Percentiles rank a stretch among this genome's conserved stretches.
Conservation (phyloP, 1,140 invertebrate species). For the Eumeta japonica region DNA sequence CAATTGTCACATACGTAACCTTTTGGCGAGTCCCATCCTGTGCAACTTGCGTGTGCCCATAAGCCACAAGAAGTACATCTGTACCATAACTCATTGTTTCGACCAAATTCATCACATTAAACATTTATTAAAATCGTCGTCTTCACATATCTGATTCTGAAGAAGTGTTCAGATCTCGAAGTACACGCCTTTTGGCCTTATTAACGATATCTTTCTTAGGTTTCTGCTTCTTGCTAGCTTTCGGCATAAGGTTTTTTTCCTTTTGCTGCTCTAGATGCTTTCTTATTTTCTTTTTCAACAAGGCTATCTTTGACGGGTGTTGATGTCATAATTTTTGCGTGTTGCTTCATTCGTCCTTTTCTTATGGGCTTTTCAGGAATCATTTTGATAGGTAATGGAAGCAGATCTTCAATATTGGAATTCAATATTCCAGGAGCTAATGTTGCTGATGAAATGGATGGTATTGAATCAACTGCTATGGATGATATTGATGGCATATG, state of each 20-base stretch:
- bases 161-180: not conserved
- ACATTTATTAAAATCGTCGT: not conserved
- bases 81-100: constrained; percentile 25
- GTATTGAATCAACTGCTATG: not conserved
- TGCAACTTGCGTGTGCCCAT: constrained; percentile 20
- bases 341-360: constrained; percentile 21
- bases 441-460: constrained; percentile 9
- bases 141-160: not conserved
- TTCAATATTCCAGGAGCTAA: constrained; percentile 7
- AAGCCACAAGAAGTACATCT: constrained; percentile 17
- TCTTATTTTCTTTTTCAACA: constrained; percentile 3
- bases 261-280: too few species aligned
- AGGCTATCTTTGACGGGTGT: constrained; percentile 21
- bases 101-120: constrained; percentile 18
- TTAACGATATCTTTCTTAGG: not conserved
- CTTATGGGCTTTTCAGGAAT: constrained; percentile 14
- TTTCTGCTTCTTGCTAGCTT: too few species aligned
- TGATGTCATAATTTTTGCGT: too few species aligned
- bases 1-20: not conserved
- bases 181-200: not conserved
- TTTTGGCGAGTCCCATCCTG: constrained; percentile 12
- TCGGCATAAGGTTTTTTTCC: too few species aligned
- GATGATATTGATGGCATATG: not conserved
- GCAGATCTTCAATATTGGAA: constrained; percentile 4
- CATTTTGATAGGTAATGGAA: constrained; percentile 19